phyloP scores from a whole-genome alignment of 2,797 vertebrate species.

The Saguinus oedipus region DNA sequence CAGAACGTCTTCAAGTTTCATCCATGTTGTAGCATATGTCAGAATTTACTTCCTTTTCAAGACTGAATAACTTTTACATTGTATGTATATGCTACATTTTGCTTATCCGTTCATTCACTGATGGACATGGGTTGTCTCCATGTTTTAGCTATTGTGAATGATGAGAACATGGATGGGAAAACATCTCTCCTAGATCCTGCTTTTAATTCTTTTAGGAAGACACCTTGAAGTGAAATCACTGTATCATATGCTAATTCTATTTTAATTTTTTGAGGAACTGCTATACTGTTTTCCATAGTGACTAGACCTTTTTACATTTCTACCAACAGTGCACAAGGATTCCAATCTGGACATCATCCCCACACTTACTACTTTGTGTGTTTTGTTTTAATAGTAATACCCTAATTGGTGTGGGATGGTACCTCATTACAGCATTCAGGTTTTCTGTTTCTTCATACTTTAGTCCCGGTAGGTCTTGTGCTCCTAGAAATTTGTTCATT shows the following conservation, averaged over 20 bases:
- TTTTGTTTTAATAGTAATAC: not conserved
- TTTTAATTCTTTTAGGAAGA: not conserved
- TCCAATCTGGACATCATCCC: not conserved
- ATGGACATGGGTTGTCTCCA: not conserved
- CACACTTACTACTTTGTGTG: not conserved
- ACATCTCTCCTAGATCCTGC: not conserved
- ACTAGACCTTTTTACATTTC: not conserved
- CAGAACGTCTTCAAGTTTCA: not conserved
- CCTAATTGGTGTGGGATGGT: not conserved
- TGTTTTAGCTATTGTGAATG: not conserved
- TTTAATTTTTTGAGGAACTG: not conserved
- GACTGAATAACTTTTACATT: not conserved
- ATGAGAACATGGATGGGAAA: not conserved
- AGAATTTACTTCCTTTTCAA: not conserved
- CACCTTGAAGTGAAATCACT: not conserved
- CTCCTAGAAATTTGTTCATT: not conserved
- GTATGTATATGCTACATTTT: too few relatives aligned
- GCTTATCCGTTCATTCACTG: not conserved
- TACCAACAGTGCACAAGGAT: not conserved
- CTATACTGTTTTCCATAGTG: not conserved
- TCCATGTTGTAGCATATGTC: not conserved
- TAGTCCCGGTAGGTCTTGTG: not conserved
- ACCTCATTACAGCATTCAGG: not conserved
- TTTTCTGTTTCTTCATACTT: not conserved
- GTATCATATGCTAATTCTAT: not conserved